A percentile compares a stretch with the other conserved stretches of the same genome.
Evolutionary conservation across 2,797 vertebrate genomes (phyloP).

Genomic region (Enteromius thamalakanensis): DNA sequence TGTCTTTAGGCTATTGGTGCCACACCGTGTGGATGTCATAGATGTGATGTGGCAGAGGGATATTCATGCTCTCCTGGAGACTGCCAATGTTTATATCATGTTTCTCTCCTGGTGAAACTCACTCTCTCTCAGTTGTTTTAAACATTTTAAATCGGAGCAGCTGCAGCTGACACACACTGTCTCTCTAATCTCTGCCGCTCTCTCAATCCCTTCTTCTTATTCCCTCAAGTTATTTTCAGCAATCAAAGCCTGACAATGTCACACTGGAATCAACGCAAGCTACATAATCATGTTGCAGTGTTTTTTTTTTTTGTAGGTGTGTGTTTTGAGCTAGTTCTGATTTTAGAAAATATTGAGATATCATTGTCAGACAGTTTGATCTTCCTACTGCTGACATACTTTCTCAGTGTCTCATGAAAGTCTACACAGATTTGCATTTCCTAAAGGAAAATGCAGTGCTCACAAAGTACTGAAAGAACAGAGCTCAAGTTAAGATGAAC

Average conservation of each 20-base stretch:
- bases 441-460: background rate
- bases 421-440: constrained; percentile 15
- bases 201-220: constrained; percentile 24
- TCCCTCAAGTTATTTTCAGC: constrained; percentile 24
- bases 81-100: constrained; percentile 75
- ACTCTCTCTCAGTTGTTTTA: constrained; percentile 59
- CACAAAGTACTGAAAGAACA: background rate
- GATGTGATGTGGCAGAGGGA: constrained; percentile 67
- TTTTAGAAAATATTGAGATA: constrained; percentile 56
- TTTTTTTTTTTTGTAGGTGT: background rate
- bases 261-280: constrained; percentile 27
- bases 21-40: constrained; percentile 53
- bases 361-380: constrained; percentile 54
- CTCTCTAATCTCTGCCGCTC: constrained; percentile 27
- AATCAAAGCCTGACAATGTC: constrained; percentile 43
- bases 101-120: constrained; percentile 72
- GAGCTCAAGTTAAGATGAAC: background rate
- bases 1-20: constrained; percentile 14
- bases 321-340: constrained; percentile 33
- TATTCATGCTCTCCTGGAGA: constrained; percentile 74
- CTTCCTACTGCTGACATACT: constrained; percentile 46
- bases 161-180: constrained; percentile 49
- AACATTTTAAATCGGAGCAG: constrained; percentile 61
- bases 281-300: constrained; percentile 6
- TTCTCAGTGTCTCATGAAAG: constrained; percentile 35